phyloP scores from a whole-genome alignment of 2,797 vertebrate genomes.

The Syngnathus rostellatus region DNA sequence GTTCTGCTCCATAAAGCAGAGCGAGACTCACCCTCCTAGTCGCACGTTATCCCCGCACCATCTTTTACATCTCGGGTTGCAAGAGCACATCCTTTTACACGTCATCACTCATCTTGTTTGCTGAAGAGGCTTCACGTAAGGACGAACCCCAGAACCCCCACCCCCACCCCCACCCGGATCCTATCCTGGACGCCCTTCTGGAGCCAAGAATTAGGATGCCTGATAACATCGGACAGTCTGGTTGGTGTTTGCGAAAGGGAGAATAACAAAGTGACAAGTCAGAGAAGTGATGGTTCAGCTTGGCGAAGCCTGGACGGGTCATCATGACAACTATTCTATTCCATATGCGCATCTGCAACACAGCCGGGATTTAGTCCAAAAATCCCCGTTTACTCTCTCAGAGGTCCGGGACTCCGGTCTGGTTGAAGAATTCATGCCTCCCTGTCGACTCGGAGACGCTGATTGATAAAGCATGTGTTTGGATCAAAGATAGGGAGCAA shows the following conservation, averaged over 20 bases:
- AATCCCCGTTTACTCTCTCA: conserved; percentile 36
- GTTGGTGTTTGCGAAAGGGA: conserved; percentile 40
- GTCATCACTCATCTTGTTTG: conserved; percentile 20
- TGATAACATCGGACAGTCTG: conserved; percentile 21
- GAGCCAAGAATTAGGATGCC: conserved; percentile 11
- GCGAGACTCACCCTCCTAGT: conserved; percentile 24
- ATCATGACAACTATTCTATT: conserved; percentile 26
- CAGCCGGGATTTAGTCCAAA: conserved; percentile 49
- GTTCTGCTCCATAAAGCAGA: conserved; percentile 42
- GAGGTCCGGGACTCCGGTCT: conserved; percentile 43
- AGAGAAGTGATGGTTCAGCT: conserved; percentile 32
- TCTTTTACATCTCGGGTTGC: conserved; percentile 47
- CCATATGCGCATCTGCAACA: conserved; percentile 41
- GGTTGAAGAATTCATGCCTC: conserved; percentile 37
- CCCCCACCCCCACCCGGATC: neutral
- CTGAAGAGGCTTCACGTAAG: neutral
- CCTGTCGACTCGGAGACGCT: conserved; percentile 32
- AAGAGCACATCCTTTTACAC: conserved; percentile 13
- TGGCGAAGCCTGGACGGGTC: conserved; percentile 23
- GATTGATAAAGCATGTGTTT: conserved; percentile 58
- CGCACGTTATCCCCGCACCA: conserved; percentile 51
- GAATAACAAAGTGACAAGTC: conserved; percentile 20
- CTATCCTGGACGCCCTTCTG: conserved; percentile 14
- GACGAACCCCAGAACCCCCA: too few species aligned
- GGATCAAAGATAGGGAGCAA: conserved; percentile 42